Base-by-base conservation (phyloP, 2,888 invertebrate species). In the Subacronicta megacephala region DNA sequence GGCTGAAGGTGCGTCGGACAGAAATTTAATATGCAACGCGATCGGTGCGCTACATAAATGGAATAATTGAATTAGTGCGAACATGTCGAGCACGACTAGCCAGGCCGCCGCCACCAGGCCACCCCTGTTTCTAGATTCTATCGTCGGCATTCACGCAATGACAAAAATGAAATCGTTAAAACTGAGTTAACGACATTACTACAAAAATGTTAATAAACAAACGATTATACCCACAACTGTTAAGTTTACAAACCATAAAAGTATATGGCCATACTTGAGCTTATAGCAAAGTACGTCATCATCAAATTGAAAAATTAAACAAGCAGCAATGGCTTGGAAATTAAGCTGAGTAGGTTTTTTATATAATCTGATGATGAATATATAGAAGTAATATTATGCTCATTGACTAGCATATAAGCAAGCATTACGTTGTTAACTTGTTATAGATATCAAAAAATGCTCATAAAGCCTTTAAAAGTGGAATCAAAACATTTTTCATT, bases 21-120 rank as follows among this genome's bases (percentile, higher is more conserved):
- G 89, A 90, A 90, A 91, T 85, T 90, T 87, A 90, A 90, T 91
- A 92, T 90, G 90, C 91, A 90, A 90, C 81, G 87, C 89, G 89
- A 91, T 90, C 89, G 84, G 81, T 75, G 79, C 80, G 81, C 86
- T 88, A 88, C 90, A 88, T 90, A 91, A 90, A 91, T 85, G 86
- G 90, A 92, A 90, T 92, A 90, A 91, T 92, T 90, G 85, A 92
- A 91, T 91, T 90, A 90, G 89, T 88, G 85, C 84, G 79, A 78
- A 82, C 83, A 83, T 89, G 86, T 85, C 79, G 84, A 83, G 82
- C 87, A 86, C 82, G 83, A 78, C 79, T 77, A 76, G 70, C 75
- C 69, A 75, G 67, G 75, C 70, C 66, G 66, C 62, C 77, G 82
- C 40, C 41, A 37, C 12, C 31, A 12, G 17, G 6, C 41, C 31